These are phyloP conservation scores for Myotis yumanensis DNA, from an alignment of 2,113 vertebrate species.

Conservation along the genomic window DNA sequence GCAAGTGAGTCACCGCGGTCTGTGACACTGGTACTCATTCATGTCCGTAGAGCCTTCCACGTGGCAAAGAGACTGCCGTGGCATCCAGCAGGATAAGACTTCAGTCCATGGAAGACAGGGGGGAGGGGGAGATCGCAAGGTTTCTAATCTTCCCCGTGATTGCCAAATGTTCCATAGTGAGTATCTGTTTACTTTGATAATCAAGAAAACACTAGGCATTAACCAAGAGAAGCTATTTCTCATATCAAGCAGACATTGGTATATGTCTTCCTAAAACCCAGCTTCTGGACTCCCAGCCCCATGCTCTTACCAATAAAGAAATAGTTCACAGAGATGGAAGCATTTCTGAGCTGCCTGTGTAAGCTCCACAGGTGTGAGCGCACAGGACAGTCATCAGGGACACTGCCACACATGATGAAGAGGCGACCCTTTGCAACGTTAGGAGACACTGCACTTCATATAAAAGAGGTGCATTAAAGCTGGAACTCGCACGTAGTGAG, in stretches of 20 bases:
- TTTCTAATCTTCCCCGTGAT: not conserved
- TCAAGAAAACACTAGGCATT: not conserved
- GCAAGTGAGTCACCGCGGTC: not conserved
- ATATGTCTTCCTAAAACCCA: not conserved
- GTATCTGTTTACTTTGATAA: not conserved
- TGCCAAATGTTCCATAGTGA: not conserved
- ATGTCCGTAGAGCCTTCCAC: rapidly evolving
- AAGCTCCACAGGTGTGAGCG: not conserved
- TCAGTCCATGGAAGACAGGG: not conserved
- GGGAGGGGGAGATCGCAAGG: not conserved
- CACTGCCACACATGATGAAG: not conserved
- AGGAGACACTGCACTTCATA: not conserved
- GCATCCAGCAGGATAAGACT: not conserved
- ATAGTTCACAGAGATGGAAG: no score
- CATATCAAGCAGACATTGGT: not conserved
- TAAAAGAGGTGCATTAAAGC: rapidly evolving
- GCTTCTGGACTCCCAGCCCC: not conserved
- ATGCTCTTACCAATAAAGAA: not conserved
- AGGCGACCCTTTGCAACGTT: not conserved
- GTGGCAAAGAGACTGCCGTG: rapidly evolving
- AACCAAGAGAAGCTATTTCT: not conserved
- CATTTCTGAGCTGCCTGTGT: not conserved
- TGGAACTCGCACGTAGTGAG: rapidly evolving
- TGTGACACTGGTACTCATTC: rapidly evolving
- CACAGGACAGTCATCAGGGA: not conserved